These are phyloP conservation scores for Sylvilagus floridanus DNA, from an alignment of 2,797 vertebrate species.

Conservation along the genomic window DNA sequence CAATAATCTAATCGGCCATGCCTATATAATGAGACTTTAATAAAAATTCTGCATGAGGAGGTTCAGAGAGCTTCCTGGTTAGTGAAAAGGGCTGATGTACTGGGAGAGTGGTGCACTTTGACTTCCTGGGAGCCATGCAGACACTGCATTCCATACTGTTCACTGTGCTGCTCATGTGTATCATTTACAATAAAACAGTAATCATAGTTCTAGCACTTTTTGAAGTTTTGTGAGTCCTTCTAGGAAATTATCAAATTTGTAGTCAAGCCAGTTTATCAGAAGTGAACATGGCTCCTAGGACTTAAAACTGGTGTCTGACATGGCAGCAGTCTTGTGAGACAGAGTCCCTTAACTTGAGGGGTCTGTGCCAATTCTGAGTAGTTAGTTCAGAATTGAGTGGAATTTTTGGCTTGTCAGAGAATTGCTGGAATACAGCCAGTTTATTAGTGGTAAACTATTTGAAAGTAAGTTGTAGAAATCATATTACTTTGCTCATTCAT, in stretches of 20 bases:
- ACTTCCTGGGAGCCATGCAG: not conserved
- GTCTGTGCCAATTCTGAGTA: not conserved
- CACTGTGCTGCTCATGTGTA: too few relatives aligned
- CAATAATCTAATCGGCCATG: not conserved
- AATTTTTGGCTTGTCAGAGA: not conserved
- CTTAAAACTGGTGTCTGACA: not conserved
- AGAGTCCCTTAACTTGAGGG: not conserved
- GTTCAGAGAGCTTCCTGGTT: not conserved
- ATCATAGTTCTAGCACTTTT: not conserved
- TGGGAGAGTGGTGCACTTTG: not conserved
- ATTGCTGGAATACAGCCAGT: not conserved
- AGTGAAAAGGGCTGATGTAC: not conserved
- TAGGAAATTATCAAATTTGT: constrained; percentile 19
- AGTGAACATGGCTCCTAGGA: not conserved
- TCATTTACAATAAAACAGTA: not conserved
- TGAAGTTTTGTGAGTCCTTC: not conserved
- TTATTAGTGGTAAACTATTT: not conserved
- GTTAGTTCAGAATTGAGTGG: not conserved
- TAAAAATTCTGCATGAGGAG: not conserved
- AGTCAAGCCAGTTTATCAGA: not conserved
- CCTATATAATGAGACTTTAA: not conserved
- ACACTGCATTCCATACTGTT: not conserved
- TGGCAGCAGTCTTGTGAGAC: not conserved
- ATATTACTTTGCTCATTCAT: not conserved
- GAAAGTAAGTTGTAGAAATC: constrained; percentile 33